These are phyloP conservation scores for Venustoraphidia nigricollis DNA, from an alignment of 2,888 invertebrate species.

Conservation along the genomic window DNA sequence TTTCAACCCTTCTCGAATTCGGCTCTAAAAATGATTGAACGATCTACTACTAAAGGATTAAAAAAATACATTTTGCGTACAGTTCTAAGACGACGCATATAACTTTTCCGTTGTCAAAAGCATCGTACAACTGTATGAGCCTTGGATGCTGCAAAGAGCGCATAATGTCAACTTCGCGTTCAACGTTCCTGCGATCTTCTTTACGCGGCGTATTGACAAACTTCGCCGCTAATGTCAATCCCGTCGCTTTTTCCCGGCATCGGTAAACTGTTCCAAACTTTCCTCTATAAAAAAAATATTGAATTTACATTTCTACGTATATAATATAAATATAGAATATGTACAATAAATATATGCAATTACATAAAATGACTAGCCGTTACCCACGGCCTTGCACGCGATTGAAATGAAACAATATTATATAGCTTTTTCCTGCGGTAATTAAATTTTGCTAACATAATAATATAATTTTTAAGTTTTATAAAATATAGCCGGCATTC, in stretches of 20 bases:
- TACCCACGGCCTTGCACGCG: too few species aligned
- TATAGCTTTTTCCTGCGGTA: too few species aligned
- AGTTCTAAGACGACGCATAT: slow-evolving; percentile 96
- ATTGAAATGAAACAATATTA: too few species aligned
- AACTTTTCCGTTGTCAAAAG: slow-evolving; percentile 83
- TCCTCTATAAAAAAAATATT: slow-evolving; percentile 49
- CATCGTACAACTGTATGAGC: slow-evolving; percentile 93
- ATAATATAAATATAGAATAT: neutral
- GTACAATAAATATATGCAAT: slow-evolving; percentile 1
- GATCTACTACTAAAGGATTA: too few species aligned
- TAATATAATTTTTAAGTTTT: too few species aligned
- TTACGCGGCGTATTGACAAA: slow-evolving; percentile 73
- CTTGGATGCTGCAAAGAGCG: slow-evolving; percentile 83
- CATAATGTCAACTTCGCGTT: slow-evolving; percentile 96
- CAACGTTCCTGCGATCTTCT: slow-evolving; percentile 81
- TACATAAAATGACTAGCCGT: too few species aligned
- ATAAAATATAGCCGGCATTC: too few species aligned
- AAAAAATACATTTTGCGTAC: slow-evolving; percentile 45
- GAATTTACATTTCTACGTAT: neutral
- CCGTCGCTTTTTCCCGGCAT: slow-evolving; percentile 71
- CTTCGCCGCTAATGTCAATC: slow-evolving; percentile 79
- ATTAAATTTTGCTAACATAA: too few species aligned
- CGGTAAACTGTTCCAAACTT: slow-evolving; percentile 95
- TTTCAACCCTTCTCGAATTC: too few species aligned
- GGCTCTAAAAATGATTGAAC: too few species aligned